Conservation (phyloP, 2,113 vertebrate species). For the Steatornis caripensis region DNA sequence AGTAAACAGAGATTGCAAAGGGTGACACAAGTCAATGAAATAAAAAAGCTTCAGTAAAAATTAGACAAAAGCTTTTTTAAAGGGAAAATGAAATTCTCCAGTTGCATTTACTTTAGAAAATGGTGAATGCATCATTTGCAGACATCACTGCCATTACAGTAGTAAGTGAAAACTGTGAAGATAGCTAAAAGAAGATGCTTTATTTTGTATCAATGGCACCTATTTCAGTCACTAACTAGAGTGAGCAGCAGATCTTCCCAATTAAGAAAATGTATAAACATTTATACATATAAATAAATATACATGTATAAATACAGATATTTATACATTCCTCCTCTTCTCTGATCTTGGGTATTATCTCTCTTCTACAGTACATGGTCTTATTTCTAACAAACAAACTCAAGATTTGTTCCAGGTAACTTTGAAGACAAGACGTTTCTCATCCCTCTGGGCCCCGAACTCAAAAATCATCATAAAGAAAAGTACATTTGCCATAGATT, state of each 20-base stretch:
- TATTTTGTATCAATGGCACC: neutral
- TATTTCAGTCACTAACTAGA: neutral
- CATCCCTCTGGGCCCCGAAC: neutral
- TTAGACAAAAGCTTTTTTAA: neutral
- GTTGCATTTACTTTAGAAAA: neutral
- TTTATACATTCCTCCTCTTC: neutral
- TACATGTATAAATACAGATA: neutral
- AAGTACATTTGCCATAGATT: neutral
- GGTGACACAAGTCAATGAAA: neutral
- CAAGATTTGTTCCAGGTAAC: neutral
- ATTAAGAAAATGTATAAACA: neutral
- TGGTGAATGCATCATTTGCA: neutral
- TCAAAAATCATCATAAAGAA: neutral
- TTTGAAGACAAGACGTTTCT: neutral
- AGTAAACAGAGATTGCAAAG: neutral
- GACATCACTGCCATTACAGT: neutral
- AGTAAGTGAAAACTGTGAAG: neutral
- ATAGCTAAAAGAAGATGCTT: neutral
- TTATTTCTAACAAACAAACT: neutral
- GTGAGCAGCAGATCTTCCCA: slow-evolving; percentile 1
- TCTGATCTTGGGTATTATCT: neutral
- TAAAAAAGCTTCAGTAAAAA: neutral
- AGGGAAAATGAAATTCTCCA: neutral
- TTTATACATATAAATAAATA: neutral
- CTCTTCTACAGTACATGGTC: neutral